phyloP scores from a whole-genome alignment of 2,113 vertebrate genomes.

The Sus scrofa region T2T-Sscrofa CM000824.6:204210501-204211000 shows the following conservation, averaged over 20 bases:
- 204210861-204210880: conserved; percentile 51
- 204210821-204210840: conserved; percentile 49
- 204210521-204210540: not conserved
- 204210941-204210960: conserved; percentile 64
- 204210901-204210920: conserved; percentile 58
- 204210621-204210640: not conserved
- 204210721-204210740: not conserved
- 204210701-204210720: not conserved
- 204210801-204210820: not conserved
- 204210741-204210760: not conserved
- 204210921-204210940: conserved; percentile 51
- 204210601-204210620: not conserved
- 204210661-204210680: not conserved
- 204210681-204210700: not conserved
- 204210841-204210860: conserved; percentile 64
- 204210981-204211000: conserved; percentile 73
- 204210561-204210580: not conserved
- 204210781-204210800: not conserved
- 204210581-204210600: not conserved
- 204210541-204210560: not conserved
- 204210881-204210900: conserved; percentile 56
- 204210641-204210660: not conserved
- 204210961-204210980: conserved; percentile 55
- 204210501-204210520: not conserved
- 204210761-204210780: not conserved